These are phyloP conservation scores for Branchinecta lindahli DNA, from an alignment of 1,140 invertebrate genomes.

Conservation along the genomic window DNA sequence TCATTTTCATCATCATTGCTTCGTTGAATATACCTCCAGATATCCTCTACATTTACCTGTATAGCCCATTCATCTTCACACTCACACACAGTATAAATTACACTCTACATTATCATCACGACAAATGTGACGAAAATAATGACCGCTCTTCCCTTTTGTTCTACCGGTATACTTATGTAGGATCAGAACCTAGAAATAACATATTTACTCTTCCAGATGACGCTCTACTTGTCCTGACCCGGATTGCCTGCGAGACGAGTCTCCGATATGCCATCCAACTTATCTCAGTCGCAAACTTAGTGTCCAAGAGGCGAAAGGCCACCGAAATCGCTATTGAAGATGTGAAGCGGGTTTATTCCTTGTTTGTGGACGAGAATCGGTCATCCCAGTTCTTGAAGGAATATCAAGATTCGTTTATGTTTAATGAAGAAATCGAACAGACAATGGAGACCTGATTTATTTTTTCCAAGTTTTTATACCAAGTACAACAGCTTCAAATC, in stretches of 20 bases:
- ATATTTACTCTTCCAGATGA: slow-evolving; percentile 41
- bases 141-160: no score
- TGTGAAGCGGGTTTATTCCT: slow-evolving; percentile 80
- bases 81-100: no score
- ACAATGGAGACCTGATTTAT: not conserved
- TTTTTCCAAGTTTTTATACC: no score
- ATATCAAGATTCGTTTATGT: slow-evolving; percentile 92
- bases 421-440: slow-evolving; percentile 35
- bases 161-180: no score
- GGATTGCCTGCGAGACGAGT: slow-evolving; percentile 82
- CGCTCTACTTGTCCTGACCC: slow-evolving; percentile 74
- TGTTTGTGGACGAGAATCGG: slow-evolving; percentile 85
- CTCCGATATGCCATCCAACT: slow-evolving; percentile 95
- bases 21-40: no score
- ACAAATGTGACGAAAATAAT: no score
- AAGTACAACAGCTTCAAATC: no score
- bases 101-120: no score
- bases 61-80: no score
- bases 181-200: no score
- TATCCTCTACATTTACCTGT: no score
- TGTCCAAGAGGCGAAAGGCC: slow-evolving; percentile 64
- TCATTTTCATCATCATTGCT: no score
- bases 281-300: slow-evolving; percentile 84
- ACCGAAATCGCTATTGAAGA: slow-evolving; percentile 72
- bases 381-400: slow-evolving; percentile 87